Evolutionary conservation across 2,888 invertebrate genomes (phyloP), one percentile per base, ranked within the genome.

Genomic region (Leptopilina drosophilae): DNA sequence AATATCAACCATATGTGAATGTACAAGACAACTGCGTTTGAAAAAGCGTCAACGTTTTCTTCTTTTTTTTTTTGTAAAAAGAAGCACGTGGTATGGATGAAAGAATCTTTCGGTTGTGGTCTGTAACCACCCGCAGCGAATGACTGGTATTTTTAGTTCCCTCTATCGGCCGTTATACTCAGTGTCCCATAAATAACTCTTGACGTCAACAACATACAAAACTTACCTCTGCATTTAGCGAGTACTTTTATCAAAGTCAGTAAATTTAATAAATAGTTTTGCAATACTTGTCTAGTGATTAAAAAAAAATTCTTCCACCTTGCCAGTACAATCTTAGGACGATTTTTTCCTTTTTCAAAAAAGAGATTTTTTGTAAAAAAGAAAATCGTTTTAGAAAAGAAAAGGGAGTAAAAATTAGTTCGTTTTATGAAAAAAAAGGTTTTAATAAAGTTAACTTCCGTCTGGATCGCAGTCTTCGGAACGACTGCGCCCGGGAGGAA

Each of bases 141-240:
- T 73, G 56, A 56, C 56, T 73, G 26, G 56, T 73, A 73, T 73
- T 73, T 73, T 73, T 73, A 73, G 73, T 53, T 33, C 33, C 33
- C 56, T 49, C 49, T 67, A 49, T 46, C 49, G 49, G 42, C 11
- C 67, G 33, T 59, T 73, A 56, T 40, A 73, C 73, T 56, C 73
- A 59, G n/a, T 73, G 40, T 56, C n/a, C 26, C 40, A 73, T 73
- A 73, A 73, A 73, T 73, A 73, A 73, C 73, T 73, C 73, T n/a
- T 56, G 73, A 73, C 73, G n/a, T 12, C 56, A 59, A 53, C 69
- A 69, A 73, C 20, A n/a, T 26, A n/a, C 53, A 8, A 46, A 56
- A n/a, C 11, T 9, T 56, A 56, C 56, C 73, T 59, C 40, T 73
- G 73, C 53, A 73, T 73, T n/a, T 11, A 73, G 56, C 33, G 33